phyloP scores from a whole-genome alignment of 2,797 vertebrate genomes.

The Bufotes viridis region DNA sequence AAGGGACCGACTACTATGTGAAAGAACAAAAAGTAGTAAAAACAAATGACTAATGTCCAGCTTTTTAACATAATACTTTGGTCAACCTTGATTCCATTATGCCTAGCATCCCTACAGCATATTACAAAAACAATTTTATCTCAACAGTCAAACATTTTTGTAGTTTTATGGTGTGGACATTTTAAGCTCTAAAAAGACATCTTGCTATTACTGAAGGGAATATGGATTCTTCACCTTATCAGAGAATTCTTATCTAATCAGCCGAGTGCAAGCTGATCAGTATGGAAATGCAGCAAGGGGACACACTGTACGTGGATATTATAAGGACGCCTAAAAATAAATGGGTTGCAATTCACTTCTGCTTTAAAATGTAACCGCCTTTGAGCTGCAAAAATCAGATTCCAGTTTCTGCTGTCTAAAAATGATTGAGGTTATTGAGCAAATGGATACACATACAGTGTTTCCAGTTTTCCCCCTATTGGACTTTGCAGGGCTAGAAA shows the following conservation, averaged over 20 bases:
- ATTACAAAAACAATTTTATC: no score
- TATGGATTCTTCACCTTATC: not conserved
- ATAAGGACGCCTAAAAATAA: not conserved
- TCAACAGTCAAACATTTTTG: no score
- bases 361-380: not conserved
- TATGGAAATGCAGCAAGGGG: not conserved
- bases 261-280: not conserved
- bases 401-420: not conserved
- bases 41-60: no score
- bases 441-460: not conserved
- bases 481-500: no score
- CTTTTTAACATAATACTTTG: no score
- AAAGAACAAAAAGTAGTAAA: no score
- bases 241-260: not conserved
- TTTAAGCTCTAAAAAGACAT: no score
- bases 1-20: no score
- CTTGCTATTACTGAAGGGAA: no score
- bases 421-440: not conserved
- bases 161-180: no score
- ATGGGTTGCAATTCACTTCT: not conserved
- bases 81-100: no score
- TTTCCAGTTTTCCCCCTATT: not conserved
- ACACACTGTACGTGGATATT: not conserved
- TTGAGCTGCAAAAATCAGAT: not conserved
- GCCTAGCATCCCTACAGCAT: no score